These are phyloP conservation scores for Yponomeuta plumbellus DNA, from an alignment of 2,888 invertebrate species.

Conservation along the genomic window DNA sequence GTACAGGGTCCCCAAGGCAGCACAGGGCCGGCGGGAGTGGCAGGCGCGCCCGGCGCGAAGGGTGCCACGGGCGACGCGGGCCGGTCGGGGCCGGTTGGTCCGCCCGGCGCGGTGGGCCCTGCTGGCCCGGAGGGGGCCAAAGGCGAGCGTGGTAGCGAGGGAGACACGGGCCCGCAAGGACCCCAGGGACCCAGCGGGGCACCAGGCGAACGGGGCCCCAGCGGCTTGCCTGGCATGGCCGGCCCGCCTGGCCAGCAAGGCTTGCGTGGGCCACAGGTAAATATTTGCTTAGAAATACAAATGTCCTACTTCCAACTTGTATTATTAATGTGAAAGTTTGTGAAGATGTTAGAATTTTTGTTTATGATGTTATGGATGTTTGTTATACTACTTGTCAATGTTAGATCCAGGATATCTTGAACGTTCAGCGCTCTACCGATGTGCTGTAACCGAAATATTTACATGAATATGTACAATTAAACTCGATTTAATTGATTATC, in stretches of 20 bases:
- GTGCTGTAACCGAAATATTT: no score
- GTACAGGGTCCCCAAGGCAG: constrained; percentile 83
- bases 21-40: constrained; percentile 80
- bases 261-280: constrained; percentile 78
- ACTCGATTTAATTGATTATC: no score
- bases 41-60: constrained; percentile 82
- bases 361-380: no score
- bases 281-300: no score
- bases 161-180: constrained; percentile 82
- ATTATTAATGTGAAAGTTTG: no score
- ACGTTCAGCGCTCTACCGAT: no score
- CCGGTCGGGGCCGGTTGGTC: constrained; percentile 80
- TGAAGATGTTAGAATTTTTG: no score
- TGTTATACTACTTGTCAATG: no score
- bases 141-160: constrained; percentile 84
- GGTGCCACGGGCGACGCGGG: constrained; percentile 83
- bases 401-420: no score
- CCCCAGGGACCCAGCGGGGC: constrained; percentile 82
- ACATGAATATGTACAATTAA: no score
- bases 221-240: constrained; percentile 78
- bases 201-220: constrained; percentile 80
- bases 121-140: constrained; percentile 84
- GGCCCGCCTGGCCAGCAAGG: constrained; percentile 82
- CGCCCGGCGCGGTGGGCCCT: constrained; percentile 82
- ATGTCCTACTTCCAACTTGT: no score